Evolutionary conservation across 2,888 invertebrate genomes (phyloP).

Genomic region (Agrochola lota): DNA sequence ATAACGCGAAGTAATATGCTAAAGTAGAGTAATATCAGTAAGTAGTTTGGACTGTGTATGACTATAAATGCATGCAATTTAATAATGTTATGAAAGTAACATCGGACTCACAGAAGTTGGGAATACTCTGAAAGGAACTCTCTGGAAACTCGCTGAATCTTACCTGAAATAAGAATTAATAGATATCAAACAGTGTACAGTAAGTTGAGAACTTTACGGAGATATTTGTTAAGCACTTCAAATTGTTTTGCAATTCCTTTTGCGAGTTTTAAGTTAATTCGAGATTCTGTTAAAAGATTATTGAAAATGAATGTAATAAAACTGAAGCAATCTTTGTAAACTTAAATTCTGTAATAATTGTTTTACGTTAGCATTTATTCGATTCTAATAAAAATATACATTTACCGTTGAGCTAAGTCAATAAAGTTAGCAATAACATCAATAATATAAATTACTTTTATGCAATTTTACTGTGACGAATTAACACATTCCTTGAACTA

Average conservation of each 20-base stretch:
- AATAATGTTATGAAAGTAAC: constrained; percentile 74
- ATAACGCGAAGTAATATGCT: constrained; percentile 73
- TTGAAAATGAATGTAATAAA: neutral
- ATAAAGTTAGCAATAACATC: neutral
- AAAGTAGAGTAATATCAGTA: constrained; percentile 76
- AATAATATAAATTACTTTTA: neutral
- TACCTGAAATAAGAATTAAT: constrained; percentile 64
- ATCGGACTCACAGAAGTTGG: constrained; percentile 67
- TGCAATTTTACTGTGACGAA: neutral
- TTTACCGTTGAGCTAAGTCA: neutral
- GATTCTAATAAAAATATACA: neutral
- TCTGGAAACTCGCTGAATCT: constrained; percentile 43
- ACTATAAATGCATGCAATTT: constrained; percentile 72
- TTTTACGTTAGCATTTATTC: neutral
- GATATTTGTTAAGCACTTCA: constrained; percentile 35
- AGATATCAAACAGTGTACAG: constrained; percentile 61
- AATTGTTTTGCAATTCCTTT: constrained; percentile 47
- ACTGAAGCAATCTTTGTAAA: neutral
- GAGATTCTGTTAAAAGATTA: constrained; percentile 14
- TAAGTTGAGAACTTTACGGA: constrained; percentile 39
- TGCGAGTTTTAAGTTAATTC: constrained; percentile 9
- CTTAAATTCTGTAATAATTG: neutral
- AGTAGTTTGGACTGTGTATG: constrained; percentile 66
- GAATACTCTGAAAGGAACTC: constrained; percentile 24
- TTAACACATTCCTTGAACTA: too few species aligned